These are phyloP conservation scores for Knipowitschia caucasica DNA, from an alignment of 2,797 vertebrate species.

Conservation along the genomic window DNA sequence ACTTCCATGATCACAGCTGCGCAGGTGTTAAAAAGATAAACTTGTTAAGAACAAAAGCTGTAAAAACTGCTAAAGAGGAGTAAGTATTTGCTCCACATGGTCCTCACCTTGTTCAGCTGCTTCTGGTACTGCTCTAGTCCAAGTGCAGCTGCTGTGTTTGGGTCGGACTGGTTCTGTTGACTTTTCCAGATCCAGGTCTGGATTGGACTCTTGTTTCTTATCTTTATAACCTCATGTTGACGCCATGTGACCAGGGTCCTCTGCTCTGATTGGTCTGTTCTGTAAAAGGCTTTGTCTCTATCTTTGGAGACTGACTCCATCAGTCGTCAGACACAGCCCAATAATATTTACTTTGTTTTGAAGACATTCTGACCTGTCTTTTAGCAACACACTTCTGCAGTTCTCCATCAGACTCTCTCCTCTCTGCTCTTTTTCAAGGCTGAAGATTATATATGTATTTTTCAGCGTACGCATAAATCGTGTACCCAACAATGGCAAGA, in stretches of 20 bases:
- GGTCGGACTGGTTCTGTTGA: background rate
- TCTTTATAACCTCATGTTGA: slow-evolving; percentile 8
- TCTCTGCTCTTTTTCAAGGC: too few species aligned
- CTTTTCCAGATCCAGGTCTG: slow-evolving; percentile 3
- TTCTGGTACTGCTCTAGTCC: slow-evolving; percentile 4
- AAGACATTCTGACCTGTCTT: background rate
- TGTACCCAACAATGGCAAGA: too few species aligned
- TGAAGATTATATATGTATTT: too few species aligned
- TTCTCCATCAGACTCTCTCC: background rate
- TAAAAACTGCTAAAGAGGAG: background rate
- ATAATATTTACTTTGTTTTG: background rate
- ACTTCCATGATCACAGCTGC: background rate
- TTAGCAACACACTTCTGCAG: too few species aligned
- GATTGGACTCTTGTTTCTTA: background rate
- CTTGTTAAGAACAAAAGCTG: background rate
- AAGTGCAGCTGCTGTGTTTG: background rate
- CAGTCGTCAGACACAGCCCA: background rate
- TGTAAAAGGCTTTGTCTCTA: slow-evolving; percentile 8
- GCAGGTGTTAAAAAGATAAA: background rate
- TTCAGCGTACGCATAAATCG: too few species aligned
- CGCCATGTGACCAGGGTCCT: background rate
- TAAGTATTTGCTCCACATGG: too few species aligned
- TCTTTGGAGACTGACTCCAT: slow-evolving; percentile 5
- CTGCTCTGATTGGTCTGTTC: background rate
- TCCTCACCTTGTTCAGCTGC: slow-evolving; percentile 3